Evolutionary conservation across 2,113 vertebrate genomes (phyloP).

Genomic region (Crotalus horridus): DNA sequence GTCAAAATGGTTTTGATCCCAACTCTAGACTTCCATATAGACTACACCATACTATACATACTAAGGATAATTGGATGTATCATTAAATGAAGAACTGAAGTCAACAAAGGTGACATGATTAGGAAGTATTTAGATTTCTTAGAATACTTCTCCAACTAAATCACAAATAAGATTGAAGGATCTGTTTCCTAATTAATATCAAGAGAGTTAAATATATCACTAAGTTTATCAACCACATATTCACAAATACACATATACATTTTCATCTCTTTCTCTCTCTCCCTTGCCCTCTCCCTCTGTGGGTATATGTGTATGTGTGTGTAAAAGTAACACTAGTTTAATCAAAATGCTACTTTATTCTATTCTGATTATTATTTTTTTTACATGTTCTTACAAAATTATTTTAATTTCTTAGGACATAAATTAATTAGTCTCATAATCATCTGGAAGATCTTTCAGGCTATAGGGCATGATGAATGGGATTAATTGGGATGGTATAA

Average conservation of each 20-base stretch:
- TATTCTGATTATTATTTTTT: not conserved
- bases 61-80: not conserved
- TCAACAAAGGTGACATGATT: not conserved
- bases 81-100: not conserved
- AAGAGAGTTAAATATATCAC: not conserved
- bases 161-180: not conserved
- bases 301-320: not conserved
- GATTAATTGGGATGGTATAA: constrained; percentile 44
- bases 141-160: not conserved
- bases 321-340: not conserved
- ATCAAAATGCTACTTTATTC: constrained; percentile 9
- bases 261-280: not conserved
- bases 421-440: constrained; percentile 45
- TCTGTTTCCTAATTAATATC: not conserved
- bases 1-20: not conserved
- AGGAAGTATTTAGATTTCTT: not conserved
- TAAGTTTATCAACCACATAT: not conserved
- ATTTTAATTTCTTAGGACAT: constrained; percentile 43
- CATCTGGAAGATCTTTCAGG: constrained; percentile 38
- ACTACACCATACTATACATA: not conserved
- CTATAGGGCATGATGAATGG: constrained; percentile 32
- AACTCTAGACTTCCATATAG: not conserved
- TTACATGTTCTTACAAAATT: constrained; percentile 22
- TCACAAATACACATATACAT: not conserved
- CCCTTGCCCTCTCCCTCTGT: too few species aligned